Evolutionary conservation across 2,797 vertebrate genomes (phyloP), one percentile per base, ranked within the genome.

Genomic region (Setipinna tenuifilis): DNA sequence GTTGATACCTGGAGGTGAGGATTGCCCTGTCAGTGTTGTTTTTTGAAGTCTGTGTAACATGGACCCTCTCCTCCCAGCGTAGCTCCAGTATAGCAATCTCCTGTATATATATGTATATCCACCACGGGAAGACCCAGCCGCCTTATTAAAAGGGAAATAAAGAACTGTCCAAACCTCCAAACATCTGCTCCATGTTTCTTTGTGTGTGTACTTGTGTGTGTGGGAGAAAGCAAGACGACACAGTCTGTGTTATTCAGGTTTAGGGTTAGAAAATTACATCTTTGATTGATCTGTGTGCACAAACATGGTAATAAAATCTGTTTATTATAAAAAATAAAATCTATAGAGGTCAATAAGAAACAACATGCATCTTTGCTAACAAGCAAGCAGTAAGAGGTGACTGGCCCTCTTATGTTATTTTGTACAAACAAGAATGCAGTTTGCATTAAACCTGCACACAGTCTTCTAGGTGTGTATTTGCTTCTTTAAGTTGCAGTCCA

Each of bases 121-220:
- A 95, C 92, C 90, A 94, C 93, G 94, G 94, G 92, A 93, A 94
- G 90, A 95, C 93, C 94, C 94, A 95, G 93, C 95, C 94, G 94
- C 95, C 94, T 94, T 96, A 96, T 95, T 91, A 94, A 95, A 95
- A 94, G 94, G 95, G 85, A 95, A 95, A 96, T 96, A 96, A 96
- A 96, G 92, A 95, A 95, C 94, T 95, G 94, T 94, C 93, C 91
- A 94, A 94, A 94, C 93, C 93, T 94, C 92, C 90, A 87, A 89
- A 71, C 90, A 9, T 16, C 46, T 48, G 83, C 62, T 21, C 44
- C 5, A 2, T 25, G 46, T 14, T 62, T 71, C 71, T 87, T 44
- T 41, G 23, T 83, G 23, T 85, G 54, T 65, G 68, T 81, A 35
- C 9, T 9, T 54, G 50, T 54, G 50, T 54, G 50, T 54, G 50